Evolutionary conservation across 2,888 invertebrate genomes (phyloP).

Genomic region (Argyresthia goedartella): DNA sequence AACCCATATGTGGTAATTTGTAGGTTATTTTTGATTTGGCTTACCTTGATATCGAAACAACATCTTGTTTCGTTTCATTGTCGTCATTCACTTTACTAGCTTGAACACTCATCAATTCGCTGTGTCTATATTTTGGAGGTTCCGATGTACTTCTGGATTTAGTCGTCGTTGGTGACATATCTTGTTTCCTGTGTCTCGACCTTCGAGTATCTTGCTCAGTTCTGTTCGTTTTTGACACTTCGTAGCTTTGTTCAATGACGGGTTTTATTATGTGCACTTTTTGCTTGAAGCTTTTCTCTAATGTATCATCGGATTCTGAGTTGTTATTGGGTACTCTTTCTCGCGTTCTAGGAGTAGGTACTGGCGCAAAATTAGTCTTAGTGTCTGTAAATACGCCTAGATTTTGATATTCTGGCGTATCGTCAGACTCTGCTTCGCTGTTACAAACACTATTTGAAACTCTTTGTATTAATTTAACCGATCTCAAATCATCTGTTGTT

Average conservation of each 20-base stretch:
- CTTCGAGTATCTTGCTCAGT: conserved; percentile 22
- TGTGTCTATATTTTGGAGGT: conserved; percentile 28
- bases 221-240: conserved; percentile 7
- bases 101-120: no score
- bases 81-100: no score
- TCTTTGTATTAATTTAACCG: conserved; percentile 51
- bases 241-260: conserved; percentile 36
- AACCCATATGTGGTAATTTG: no score
- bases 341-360: conserved; percentile 44
- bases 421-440: conserved; percentile 57
- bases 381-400: conserved; percentile 12
- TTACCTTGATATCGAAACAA: no score
- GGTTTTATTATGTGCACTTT: conserved; percentile 33
- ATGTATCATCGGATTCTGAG: background rate
- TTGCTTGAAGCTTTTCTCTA: conserved; percentile 19
- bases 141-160: conserved; percentile 45
- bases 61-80: no score
- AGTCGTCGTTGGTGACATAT: conserved; percentile 21
- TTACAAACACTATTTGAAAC: conserved; percentile 52
- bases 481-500: conserved; percentile 37
- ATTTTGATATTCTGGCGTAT: conserved; percentile 52
- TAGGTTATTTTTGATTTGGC: no score
- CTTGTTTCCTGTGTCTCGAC: conserved; percentile 26
- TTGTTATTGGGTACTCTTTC: conserved; percentile 11
- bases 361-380: conserved; percentile 27